Evolutionary conservation across 2,888 invertebrate genomes (phyloP), one percentile per base, ranked within the genome.

Genomic region (Drosophila cognata): DNA sequence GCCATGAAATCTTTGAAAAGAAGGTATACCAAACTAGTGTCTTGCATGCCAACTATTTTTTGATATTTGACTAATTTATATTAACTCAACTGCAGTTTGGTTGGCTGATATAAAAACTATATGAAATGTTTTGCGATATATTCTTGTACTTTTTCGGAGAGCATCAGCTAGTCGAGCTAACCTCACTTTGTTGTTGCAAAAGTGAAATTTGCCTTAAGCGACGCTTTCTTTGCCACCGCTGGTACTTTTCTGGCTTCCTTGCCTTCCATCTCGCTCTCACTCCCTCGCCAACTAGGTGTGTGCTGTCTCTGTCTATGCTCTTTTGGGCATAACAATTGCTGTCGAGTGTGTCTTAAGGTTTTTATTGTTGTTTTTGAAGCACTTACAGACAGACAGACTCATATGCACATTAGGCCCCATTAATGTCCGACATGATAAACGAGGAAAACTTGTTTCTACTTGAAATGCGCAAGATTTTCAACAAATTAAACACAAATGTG

Each of bases 241-340:
- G 71, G 50, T 69, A 88, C 87, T 90, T 88, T 78, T 79, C 73
- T 71, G 89, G 81, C 89, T 89, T 89, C 89, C 77, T 64, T 60
- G 75, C 46, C 48, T 21, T 35, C n/a, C 33, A 13, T 33, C 25
- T n/a, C 2, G 28, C 51, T 50, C 51, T 55, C 55, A 46, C 21
- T 46, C 21, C 21, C 21, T 13, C 16, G 21, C 2, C 0, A 21
- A 11, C 5, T 21, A 11, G 11, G 21, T 11, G 21, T 43, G 11
- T 6, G 2, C 21, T 25, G 46, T 36, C 61, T 53, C 56, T 65
- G 48, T 59, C 51, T 53, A 6, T 28, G 64, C 50, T n/a, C 69
- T 68, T 48, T 67, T 28, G 21, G 46, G 11, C 36, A 68, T 31
- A 59, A 73, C 64, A 77, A 69, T 79, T 77, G 73, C 71, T 33